Evolutionary conservation across 37 sponge, comb jelly and placozoan genomes (phyloP).

Genomic region (Ianthella basta): DNA sequence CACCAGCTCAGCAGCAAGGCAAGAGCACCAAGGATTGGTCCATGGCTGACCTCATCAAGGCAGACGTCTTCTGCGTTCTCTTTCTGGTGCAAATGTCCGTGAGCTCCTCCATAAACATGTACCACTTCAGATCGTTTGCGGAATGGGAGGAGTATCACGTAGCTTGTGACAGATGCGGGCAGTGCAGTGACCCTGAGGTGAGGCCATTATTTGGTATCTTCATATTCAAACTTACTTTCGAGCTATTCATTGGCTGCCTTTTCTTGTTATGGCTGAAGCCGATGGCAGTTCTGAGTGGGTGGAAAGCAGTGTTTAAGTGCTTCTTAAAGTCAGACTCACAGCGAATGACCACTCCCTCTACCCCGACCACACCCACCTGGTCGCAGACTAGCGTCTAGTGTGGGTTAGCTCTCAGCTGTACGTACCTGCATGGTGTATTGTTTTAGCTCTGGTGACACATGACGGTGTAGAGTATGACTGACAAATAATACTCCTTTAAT

Average conservation of each 20-base stretch:
- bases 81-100: conserved; percentile 13
- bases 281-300: not conserved
- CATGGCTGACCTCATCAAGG: not conserved
- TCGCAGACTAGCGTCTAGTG: conserved; percentile 9
- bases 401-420: not conserved
- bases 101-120: not conserved
- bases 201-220: conserved; percentile 4
- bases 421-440: too few relatives aligned
- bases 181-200: too few relatives aligned
- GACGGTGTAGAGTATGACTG: too few relatives aligned
- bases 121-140: not conserved
- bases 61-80: conserved; percentile 8
- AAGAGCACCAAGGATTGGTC: not conserved
- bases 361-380: conserved; percentile 30
- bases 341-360: not conserved
- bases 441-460: too few relatives aligned
- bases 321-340: not conserved
- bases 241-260: conserved; percentile 3
- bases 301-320: not conserved
- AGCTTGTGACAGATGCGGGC: not conserved
- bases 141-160: not conserved
- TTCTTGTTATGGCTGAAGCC: conserved; percentile 6
- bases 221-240: not conserved
- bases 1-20: not conserved
- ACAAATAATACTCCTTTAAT: too few relatives aligned